Evolutionary conservation across 2,888 invertebrate species (phyloP), one percentile per base, ranked within the genome.

Genomic region (Craniophora ligustri): DNA sequence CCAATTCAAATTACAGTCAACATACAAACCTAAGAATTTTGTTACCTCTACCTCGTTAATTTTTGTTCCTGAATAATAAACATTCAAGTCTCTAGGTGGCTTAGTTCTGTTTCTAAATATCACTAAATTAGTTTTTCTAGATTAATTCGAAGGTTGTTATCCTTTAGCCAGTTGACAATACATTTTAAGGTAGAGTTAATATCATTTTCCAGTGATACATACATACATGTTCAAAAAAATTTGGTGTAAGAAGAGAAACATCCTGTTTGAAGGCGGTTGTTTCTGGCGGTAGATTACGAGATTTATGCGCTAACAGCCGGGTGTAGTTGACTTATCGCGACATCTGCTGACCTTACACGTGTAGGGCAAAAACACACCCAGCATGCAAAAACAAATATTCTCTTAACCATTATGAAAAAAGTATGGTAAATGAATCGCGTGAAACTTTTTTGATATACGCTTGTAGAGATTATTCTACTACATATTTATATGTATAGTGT

Each of bases 231-330:
- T n/a, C 4, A 26, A n/a, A 23, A 3, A 26, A 26, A n/a, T n/a
- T n/a, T n/a, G n/a, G n/a, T n/a, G n/a, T n/a, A n/a, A 26, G n/a
- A n/a, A 26, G n/a, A 50, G 50, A 50, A 79, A 70, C 85, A 81
- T 67, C 84, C 85, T 87, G 83, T 81, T 72, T 38, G 38, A 57
- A 45, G 54, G 63, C 57, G 65, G 56, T 65, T 68, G 66, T 77
- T 78, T 73, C 73, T 72, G 61, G 71, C 69, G 71, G 62, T 51
- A 82, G 85, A 86, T 85, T 84, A 81, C 79, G 74, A 81, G 82
- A 89, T 90, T 89, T 90, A 90, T 86, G 72, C 54, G 75, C 77
- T 81, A 76, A 87, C 79, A 72, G 72, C 78, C 59, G 55, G 64
- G 14, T 51, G 58, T 63, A 58, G 48, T 58, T 55, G 44, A 65